Evolutionary conservation across 1,140 invertebrate genomes (phyloP), one percentile per base, ranked within the genome.

Genomic region (Anagrus nilaparvatae): DNA sequence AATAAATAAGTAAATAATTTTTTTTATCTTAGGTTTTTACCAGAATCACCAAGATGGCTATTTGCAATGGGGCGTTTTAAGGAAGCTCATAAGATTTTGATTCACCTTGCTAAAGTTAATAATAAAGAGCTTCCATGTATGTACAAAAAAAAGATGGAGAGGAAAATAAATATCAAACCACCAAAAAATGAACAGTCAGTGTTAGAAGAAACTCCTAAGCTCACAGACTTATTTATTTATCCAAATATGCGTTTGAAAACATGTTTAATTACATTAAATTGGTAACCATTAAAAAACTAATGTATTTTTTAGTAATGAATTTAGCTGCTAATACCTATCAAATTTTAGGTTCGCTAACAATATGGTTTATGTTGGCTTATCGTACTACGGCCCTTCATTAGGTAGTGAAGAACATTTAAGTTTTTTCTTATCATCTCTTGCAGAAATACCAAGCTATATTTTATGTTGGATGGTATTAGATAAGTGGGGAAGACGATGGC

Each of bases 381-480:
- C 84, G 46, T 88, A 90, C 55, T 91, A 91, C 49, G 85, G 87
- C 0, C 87, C 87, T 10, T 79, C 84, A 6, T 71, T 92, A 13
- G 87, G 85, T 17, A 83, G 71, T 47, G 83, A 88, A 61, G 79
- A 87, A 51, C 87, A 90, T 60, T 70, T 91, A 44, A 89, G 84
- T 54, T 91, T 91, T 58, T 78, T 90, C 35, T 69, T 90, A 16
- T 86, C 85, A 13, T 84, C 83, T 0, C 70, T 79, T 1, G 84
- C 87, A 10, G 87, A 92, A 61, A 76, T 91, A 37, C 87, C 87
- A 0, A 88, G 85, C 53, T 90, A 89, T 54, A 60, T 89, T 21
- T 73, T 79, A 2, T 86, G 85, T 54, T 89, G 84, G 85, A 57
- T 86, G 24, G 72, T 89, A 10, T 88, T 90, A 81, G 86, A 88